Conservation (phyloP, 2,888 invertebrate species). For the Leucophenga maculata region DNA sequence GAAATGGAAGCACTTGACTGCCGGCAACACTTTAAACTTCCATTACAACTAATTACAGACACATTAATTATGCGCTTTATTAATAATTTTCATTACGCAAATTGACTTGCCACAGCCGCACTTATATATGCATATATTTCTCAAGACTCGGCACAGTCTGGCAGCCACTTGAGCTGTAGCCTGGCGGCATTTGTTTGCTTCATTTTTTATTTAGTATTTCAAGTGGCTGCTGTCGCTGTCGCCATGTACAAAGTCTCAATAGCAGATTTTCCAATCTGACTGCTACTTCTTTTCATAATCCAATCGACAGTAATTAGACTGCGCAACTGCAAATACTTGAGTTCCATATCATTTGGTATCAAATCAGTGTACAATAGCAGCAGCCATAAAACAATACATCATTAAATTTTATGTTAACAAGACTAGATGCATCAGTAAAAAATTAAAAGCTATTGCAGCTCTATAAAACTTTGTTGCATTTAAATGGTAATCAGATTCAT, state of each 20-base stretch:
- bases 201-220: too few relatives aligned
- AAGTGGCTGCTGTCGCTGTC: background rate
- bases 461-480: too few relatives aligned
- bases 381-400: too few relatives aligned
- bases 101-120: conserved; percentile 34
- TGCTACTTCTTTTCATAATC: background rate
- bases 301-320: background rate
- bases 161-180: conserved; percentile 50
- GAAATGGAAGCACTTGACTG: conserved; percentile 40
- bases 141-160: conserved; percentile 26
- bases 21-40: conserved; percentile 41
- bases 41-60: conserved; percentile 46
- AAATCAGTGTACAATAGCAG: too few relatives aligned
- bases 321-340: background rate
- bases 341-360: background rate
- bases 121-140: background rate
- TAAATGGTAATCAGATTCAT: too few relatives aligned
- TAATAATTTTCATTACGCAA: conserved; percentile 52
- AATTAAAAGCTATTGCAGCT: too few relatives aligned
- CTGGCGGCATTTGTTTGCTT: conserved; percentile 9
- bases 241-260: too few relatives aligned
- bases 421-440: too few relatives aligned
- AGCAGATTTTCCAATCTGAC: too few relatives aligned
- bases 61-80: conserved; percentile 50
- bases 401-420: too few relatives aligned